A percentile compares a stretch with the other conserved stretches of the same genome.
phyloP scores from a whole-genome alignment of 2,797 vertebrate genomes.

The Mormyrops attenuatus region DNA sequence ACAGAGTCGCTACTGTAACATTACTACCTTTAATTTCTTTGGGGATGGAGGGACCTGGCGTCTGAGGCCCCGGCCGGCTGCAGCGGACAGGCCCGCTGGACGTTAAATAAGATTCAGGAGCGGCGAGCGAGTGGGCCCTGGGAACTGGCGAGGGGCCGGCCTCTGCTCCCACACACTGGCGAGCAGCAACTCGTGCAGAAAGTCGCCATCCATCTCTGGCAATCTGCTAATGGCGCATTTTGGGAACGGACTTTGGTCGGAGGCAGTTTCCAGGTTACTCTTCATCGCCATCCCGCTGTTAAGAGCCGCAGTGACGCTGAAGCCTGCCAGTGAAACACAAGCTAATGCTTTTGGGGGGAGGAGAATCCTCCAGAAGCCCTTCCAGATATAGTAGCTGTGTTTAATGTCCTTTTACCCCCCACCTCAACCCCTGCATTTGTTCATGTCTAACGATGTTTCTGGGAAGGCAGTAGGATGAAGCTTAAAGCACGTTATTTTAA shows the following conservation, averaged over 20 bases:
- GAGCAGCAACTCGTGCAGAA: conserved; percentile 64
- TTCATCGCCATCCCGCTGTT: conserved; percentile 46
- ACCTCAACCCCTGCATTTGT: conserved; percentile 45
- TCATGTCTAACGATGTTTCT: conserved; percentile 49
- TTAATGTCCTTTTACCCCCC: conserved; percentile 54
- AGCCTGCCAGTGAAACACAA: conserved; percentile 46
- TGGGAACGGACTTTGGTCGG: conserved; percentile 52
- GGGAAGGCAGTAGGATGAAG: conserved; percentile 10
- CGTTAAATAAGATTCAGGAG: conserved; percentile 77
- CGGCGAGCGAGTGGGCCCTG: conserved; percentile 64
- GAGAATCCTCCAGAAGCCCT: conserved; percentile 43
- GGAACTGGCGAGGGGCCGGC: conserved; percentile 53
- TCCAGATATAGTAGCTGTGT: conserved; percentile 44
- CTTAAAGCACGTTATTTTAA: not conserved
- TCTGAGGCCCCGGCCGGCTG: conserved; percentile 63
- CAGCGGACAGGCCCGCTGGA: conserved; percentile 65
- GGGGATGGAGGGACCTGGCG: conserved; percentile 68
- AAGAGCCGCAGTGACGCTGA: conserved; percentile 38
- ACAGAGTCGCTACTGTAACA: conserved; percentile 64
- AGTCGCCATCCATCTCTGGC: conserved; percentile 72
- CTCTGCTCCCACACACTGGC: conserved; percentile 48
- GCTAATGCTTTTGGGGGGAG: conserved; percentile 24
- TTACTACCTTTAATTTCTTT: conserved; percentile 77
- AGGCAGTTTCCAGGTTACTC: conserved; percentile 54
- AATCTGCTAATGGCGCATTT: conserved; percentile 64